Conservation (phyloP, 2,113 vertebrate species). For the Phalacrocorax aristotelis region DNA sequence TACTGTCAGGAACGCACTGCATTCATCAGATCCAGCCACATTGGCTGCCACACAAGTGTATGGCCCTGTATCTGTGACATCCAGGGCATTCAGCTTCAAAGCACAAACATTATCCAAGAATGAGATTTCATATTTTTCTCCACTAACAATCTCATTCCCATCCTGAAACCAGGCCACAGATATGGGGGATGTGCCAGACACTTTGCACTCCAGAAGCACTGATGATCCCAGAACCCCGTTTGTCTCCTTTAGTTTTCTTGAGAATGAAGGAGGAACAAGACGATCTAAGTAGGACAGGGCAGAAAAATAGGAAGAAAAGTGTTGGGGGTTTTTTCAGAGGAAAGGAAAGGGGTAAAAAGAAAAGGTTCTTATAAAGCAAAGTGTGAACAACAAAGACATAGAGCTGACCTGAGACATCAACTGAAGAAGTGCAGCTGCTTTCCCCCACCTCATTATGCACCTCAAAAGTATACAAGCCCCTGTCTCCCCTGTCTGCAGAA, state of each 20-base stretch:
- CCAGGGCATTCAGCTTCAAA: slow-evolving; percentile 84
- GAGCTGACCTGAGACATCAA: slow-evolving; percentile 90
- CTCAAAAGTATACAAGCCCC: slow-evolving; percentile 90
- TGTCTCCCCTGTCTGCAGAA: slow-evolving; percentile 86
- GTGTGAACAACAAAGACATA: background rate
- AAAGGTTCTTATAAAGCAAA: background rate
- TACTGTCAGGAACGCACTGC: slow-evolving; percentile 83
- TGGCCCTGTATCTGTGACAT: slow-evolving; percentile 83
- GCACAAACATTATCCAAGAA: slow-evolving; percentile 89
- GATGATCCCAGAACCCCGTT: slow-evolving; percentile 79
- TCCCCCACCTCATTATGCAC: slow-evolving; percentile 94
- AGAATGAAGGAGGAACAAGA: slow-evolving; percentile 88
- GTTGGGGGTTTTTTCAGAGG: background rate
- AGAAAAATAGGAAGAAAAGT: slow-evolving; percentile 19
- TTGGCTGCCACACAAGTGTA: slow-evolving; percentile 91
- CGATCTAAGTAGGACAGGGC: slow-evolving; percentile 82
- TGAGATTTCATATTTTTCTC: slow-evolving; percentile 85
- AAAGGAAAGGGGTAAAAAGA: background rate
- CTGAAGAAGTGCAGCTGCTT: slow-evolving; percentile 89
- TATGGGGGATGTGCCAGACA: slow-evolving; percentile 91
- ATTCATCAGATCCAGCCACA: slow-evolving; percentile 87
- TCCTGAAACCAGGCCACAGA: slow-evolving; percentile 91
- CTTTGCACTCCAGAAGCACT: slow-evolving; percentile 88
- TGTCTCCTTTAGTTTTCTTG: slow-evolving; percentile 88
- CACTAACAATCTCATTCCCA: slow-evolving; percentile 85